Percentiles rank a stretch among this genome's conserved stretches.
These are phyloP conservation scores for Amphiprion clarkii DNA, from an alignment of 2,797 vertebrate genomes.

Conservation along the genomic window DNA sequence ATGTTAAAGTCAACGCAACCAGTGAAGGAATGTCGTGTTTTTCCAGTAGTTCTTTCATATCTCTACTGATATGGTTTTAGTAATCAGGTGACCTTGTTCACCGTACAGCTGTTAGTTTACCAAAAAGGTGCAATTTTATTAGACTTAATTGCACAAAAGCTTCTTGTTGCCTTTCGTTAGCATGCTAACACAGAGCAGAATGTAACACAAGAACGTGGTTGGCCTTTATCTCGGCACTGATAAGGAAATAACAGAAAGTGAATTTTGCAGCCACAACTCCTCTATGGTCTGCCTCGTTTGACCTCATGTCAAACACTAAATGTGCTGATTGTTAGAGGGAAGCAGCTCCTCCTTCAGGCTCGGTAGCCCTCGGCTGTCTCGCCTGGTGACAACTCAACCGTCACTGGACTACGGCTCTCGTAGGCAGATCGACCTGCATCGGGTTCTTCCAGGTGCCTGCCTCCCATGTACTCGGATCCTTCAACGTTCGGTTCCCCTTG, in stretches of 20 bases:
- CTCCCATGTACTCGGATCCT: background rate
- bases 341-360: background rate
- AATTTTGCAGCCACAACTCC: background rate
- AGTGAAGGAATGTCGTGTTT: no score
- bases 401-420: background rate
- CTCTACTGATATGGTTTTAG: no score
- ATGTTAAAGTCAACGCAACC: no score
- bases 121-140: no score
- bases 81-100: no score
- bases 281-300: background rate
- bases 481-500: fast-evolving
- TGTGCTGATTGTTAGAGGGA: no score
- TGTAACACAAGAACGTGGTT: background rate
- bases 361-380: conserved; percentile 46
- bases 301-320: no score
- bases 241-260: background rate
- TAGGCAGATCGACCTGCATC: conserved; percentile 28
- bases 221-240: background rate
- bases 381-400: conserved; percentile 6
- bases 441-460: conserved; percentile 9
- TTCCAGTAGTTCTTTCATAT: no score
- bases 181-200: no score
- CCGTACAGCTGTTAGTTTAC: no score
- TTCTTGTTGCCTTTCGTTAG: no score
- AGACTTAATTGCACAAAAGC: no score